Conservation (phyloP, 35 echinoderm and acorn worm species). For the Lytechinus pictus region DNA sequence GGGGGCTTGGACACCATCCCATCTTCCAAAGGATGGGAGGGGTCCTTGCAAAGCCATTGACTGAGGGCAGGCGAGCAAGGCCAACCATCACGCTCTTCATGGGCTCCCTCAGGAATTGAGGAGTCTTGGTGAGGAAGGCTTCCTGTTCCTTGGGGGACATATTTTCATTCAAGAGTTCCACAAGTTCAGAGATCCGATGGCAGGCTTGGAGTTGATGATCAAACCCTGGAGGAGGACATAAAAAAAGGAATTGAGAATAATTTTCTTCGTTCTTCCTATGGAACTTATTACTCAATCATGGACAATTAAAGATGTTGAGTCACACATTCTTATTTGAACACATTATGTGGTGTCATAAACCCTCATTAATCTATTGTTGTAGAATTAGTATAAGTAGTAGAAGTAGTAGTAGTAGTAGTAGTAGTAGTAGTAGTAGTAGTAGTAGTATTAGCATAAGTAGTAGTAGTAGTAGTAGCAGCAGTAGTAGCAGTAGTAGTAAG, state of each 20-base stretch:
- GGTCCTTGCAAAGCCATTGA: constrained; percentile 88
- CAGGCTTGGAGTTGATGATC: constrained; percentile 67
- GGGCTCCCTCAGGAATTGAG: constrained; percentile 84
- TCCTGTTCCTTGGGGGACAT: constrained; percentile 40
- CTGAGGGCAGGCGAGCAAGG: constrained; percentile 85
- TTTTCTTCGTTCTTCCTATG: not conserved
- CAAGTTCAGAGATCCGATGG: constrained; percentile 70
- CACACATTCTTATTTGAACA: too few species aligned
- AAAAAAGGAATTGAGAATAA: not conserved
- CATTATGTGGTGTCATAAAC: too few species aligned
- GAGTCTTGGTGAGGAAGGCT: constrained; percentile 55
- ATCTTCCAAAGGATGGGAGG: constrained; percentile 91
- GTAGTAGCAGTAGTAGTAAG: too few species aligned
- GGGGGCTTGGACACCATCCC: constrained; percentile 83
- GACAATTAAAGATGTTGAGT: too few species aligned
- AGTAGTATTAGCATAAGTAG: too few species aligned
- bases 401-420: too few species aligned
- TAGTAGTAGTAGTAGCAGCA: too few species aligned
- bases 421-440: too few species aligned
- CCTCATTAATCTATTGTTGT: too few species aligned
- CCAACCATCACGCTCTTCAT: constrained; percentile 76
- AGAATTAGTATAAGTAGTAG: too few species aligned
- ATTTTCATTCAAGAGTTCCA: constrained; percentile 64
- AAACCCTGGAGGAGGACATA: constrained; percentile 57
- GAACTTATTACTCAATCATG: not conserved